Conservation (phyloP, 2,113 vertebrate genomes). For the Nyctereutes procyonoides region DNA sequence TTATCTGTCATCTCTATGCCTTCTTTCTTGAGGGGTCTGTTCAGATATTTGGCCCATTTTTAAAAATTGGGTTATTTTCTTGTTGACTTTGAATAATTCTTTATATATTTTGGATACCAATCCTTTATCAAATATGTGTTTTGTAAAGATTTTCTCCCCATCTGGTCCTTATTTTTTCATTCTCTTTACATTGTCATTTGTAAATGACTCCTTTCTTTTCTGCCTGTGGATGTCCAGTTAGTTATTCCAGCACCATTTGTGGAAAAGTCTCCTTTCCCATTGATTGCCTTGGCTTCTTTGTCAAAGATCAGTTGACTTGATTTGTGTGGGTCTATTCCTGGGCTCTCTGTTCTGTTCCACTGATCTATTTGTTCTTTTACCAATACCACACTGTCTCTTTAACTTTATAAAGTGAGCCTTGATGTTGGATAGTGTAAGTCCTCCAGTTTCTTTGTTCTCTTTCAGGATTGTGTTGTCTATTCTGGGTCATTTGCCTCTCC, state of each 20-base stretch:
- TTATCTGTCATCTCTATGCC: background rate
- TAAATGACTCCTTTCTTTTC: background rate
- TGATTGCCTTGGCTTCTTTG: slow-evolving; percentile 27
- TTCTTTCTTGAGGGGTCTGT: background rate
- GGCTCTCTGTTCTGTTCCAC: background rate
- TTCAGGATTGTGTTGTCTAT: background rate
- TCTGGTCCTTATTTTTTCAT: slow-evolving; percentile 30
- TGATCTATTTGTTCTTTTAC: background rate
- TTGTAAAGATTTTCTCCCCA: background rate
- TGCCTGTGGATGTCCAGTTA: background rate
- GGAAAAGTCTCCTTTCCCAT: background rate
- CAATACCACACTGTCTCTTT: background rate
- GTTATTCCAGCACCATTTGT: slow-evolving; percentile 20
- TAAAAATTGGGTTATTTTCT: background rate
- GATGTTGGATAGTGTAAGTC: background rate
- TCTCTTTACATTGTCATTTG: background rate
- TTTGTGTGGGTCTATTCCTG: slow-evolving; percentile 37
- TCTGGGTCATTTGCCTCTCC: background rate
- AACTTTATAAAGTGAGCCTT: slow-evolving; percentile 27
- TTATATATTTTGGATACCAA: background rate
- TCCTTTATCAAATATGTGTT: background rate
- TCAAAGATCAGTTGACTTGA: slow-evolving; percentile 31
- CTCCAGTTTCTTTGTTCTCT: background rate
- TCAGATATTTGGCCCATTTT: background rate
- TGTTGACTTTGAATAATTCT: background rate